Evolutionary conservation across 2,888 invertebrate genomes (phyloP).

Genomic region (Melieria omissa): DNA sequence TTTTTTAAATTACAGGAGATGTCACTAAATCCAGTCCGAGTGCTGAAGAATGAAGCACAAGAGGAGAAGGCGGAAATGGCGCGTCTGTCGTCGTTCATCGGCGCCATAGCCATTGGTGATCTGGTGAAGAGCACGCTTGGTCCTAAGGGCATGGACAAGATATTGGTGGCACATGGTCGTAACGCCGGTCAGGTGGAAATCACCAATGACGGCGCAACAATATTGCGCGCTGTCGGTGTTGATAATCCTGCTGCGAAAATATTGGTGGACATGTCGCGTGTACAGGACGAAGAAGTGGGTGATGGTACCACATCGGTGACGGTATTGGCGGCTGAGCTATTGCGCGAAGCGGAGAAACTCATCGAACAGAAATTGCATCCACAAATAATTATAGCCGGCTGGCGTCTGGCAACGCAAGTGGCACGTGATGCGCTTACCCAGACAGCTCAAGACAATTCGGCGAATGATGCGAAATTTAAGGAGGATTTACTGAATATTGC

Average conservation of each 20-base stretch:
- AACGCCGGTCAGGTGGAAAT: constrained; percentile 90
- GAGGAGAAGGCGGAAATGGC: constrained; percentile 98
- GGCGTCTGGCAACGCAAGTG: constrained; percentile 87
- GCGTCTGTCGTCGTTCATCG: constrained; percentile 96
- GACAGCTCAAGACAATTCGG: constrained; percentile 84
- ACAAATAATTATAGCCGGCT: constrained; percentile 96
- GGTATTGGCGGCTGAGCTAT: constrained; percentile 87
- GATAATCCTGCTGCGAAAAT: constrained; percentile 99
- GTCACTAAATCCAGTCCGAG: constrained; percentile 91
- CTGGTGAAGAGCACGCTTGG: constrained; percentile 97
- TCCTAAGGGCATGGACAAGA: constrained; percentile 99
- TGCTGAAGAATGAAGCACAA: constrained; percentile 95
- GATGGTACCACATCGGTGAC: constrained; percentile 99
- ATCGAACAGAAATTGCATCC: constrained; percentile 96
- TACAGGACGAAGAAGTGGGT: constrained; percentile 99
- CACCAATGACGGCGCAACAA: constrained; percentile 99
- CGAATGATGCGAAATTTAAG: constrained; percentile 80
- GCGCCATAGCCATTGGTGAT: constrained; percentile 98
- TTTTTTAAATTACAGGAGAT: constrained; percentile 70
- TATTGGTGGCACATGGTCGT: constrained; percentile 83
- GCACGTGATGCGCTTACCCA: constrained; percentile 85
- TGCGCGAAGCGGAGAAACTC: constrained; percentile 94
- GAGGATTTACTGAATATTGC: constrained; percentile 96
- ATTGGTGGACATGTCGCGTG: constrained; percentile 97
- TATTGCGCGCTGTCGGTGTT: constrained; percentile 93